Evolutionary conservation across 2,888 invertebrate genomes (phyloP), one percentile per base, ranked within the genome.

Genomic region (Drosophila aldrichi): DNA sequence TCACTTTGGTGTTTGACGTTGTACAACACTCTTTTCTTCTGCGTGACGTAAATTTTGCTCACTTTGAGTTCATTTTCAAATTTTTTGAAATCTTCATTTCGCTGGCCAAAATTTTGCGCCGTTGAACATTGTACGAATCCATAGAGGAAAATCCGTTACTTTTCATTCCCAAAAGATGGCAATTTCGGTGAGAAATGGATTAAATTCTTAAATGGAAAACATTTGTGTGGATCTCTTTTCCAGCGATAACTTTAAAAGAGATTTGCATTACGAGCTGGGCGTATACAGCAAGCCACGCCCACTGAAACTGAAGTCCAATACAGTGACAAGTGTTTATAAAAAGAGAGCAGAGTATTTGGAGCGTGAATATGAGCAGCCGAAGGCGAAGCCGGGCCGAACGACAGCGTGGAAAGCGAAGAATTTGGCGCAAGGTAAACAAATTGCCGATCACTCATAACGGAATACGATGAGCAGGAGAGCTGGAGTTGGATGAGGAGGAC

Each of bases 21-120:
- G 3, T 2, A 14, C 52, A 74, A 2, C 74, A 74, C 43, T 60
- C 0, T 5, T 44, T 10, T 2, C 0, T 7, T 3, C 25, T 14
- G 7, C 6, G 69, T 69, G 74, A 63, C 69, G 74, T 63, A 68
- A 63, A 43, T 69, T 54, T 38, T 57, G 75, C 69, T 63, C 60
- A 7, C 3, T n/a, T 51, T 41, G 16, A 29, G 29, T 38, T 14
- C 7, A 52, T 44, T 66, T 41, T 43, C 2, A 46, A 60, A 58
- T 20, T 51, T 44, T 66, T 41, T 34, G 1, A 52, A 60, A 36
- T 34, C 16, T 12, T 54, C 0, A 7, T 22, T 32, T 44, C 1
- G 18, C 8, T n/a, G 12, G 20, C 20, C 34, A 3, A 76, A 67
- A 51, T n/a, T 22, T 43, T 74, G 74, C 41, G 65, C 66, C 20